Evolutionary conservation across 2,888 invertebrate species (phyloP), one percentile per base, ranked within the genome.

Genomic region (Drosophila glabriapex): DNA sequence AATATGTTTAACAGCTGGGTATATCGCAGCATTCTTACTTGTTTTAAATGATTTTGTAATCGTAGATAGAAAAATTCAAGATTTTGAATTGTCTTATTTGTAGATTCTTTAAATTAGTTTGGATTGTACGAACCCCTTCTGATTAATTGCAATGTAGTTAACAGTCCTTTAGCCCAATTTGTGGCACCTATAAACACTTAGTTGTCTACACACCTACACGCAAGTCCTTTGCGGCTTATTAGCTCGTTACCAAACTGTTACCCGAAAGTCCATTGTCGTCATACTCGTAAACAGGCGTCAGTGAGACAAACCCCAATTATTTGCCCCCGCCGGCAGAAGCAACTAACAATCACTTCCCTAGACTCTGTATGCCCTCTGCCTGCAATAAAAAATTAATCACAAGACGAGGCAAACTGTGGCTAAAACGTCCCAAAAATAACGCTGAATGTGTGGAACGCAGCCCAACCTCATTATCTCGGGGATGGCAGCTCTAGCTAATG

Each of bases 311-410:
- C 72, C 72, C 65, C 69, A 70, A 65, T 68, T 74, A 70, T 82
- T 78, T 68, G 68, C 29, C 58, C 29, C n/a, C 19, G n/a, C 54
- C 14, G n/a, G n/a, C 39, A 61, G 43, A 49, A 37, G 50, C 37
- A 76, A 65, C 61, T 55, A 58, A 53, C 74, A 66, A 64, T 61
- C 78, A 64, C 33, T 63, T 59, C 54, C 41, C 52, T 16, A 31
- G 31, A 29, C 71, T 64, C 66, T 33, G 52, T 28, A 22, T 65
- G 28, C 56, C 22, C 19, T 28, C 56, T 54, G 61, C 28, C 63
- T 29, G 75, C 81, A 78, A 86, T 87, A 84, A 87, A 87, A 83
- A 86, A 87, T 84, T 86, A 87, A 86, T 86, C 87, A 83, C 76
- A 78, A 65, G 43, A 12, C 50, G 60, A 63, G 55, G 39, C 73